A percentile compares a stretch with the other conserved stretches of the same genome.
These are phyloP conservation scores for Ceramica pisi DNA, from an alignment of 2,888 invertebrate genomes.

Conservation along the genomic window DNA sequence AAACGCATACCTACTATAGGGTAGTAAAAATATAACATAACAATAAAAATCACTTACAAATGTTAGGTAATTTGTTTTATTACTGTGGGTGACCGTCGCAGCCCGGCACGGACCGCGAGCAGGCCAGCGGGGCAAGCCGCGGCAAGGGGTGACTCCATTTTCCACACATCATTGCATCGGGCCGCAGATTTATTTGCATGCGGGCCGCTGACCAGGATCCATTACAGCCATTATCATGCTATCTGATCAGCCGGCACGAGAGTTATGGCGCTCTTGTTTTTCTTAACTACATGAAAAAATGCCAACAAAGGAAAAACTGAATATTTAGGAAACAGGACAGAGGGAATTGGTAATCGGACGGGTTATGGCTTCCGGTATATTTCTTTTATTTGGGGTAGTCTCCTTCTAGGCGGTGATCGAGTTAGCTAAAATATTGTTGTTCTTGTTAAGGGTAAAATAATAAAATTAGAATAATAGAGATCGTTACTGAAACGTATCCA, in stretches of 20 bases:
- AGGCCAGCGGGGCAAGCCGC: conserved; percentile 68
- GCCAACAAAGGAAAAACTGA: conserved; percentile 80
- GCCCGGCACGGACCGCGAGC: conserved; percentile 58
- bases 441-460: conserved; percentile 59
- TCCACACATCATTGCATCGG: conserved; percentile 91
- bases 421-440: conserved; percentile 58
- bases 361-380: conserved; percentile 88
- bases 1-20: background rate
- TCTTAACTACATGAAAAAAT: conserved; percentile 87
- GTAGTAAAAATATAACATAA: conserved; percentile 33
- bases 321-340: conserved; percentile 79
- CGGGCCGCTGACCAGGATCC: conserved; percentile 91
- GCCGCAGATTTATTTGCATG: conserved; percentile 91
- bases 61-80: conserved; percentile 68
- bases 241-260: conserved; percentile 90
- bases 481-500: conserved; percentile 29
- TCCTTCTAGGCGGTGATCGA: conserved; percentile 63
- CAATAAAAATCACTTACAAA: conserved; percentile 60
- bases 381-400: conserved; percentile 79
- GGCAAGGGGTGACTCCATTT: conserved; percentile 88
- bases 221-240: conserved; percentile 89
- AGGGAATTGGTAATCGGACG: conserved; percentile 80
- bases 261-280: conserved; percentile 90
- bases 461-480: conserved; percentile 57
- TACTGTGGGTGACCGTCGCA: conserved; percentile 62